A percentile compares a stretch with the other conserved stretches of the same genome.
Evolutionary conservation across 2,888 invertebrate genomes (phyloP).

Genomic region (Chrysolina haemoptera): DNA sequence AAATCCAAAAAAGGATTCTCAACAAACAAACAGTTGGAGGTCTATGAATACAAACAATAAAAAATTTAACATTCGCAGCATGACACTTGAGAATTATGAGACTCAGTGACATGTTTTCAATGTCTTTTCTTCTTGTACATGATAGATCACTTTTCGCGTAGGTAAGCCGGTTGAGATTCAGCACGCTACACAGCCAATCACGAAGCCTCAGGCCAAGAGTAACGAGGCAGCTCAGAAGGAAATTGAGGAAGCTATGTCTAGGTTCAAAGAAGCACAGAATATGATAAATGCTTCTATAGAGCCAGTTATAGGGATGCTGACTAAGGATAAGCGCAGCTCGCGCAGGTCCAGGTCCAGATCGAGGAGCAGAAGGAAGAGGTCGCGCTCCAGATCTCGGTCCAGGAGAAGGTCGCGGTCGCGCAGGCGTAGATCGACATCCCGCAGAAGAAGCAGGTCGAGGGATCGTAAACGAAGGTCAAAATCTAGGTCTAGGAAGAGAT

Average conservation of each 20-base stretch:
- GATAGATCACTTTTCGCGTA: background rate
- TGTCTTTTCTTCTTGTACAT: background rate
- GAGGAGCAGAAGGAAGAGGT: slow-evolving; percentile 71
- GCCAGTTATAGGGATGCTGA: slow-evolving; percentile 89
- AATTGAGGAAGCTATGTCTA: slow-evolving; percentile 97
- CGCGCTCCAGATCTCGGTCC: slow-evolving; percentile 76
- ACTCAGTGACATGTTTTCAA: background rate
- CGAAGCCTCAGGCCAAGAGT: slow-evolving; percentile 94
- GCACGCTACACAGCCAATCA: slow-evolving; percentile 93
- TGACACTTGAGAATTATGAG: background rate
- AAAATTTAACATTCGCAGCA: background rate
- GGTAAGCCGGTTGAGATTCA: slow-evolving; percentile 79
- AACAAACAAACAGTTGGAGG: too few relatives aligned
- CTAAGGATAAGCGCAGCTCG: slow-evolving; percentile 84
- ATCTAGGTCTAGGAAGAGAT: slow-evolving; percentile 67
- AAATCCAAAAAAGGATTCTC: too few relatives aligned
- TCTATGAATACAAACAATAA: too few relatives aligned
- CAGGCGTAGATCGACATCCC: slow-evolving; percentile 73
- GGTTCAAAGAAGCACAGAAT: slow-evolving; percentile 96
- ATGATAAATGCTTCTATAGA: slow-evolving; percentile 95
- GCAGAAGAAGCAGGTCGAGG: slow-evolving; percentile 72
- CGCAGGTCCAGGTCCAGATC: slow-evolving; percentile 67
- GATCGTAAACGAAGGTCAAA: slow-evolving; percentile 76
- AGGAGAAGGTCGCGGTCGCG: slow-evolving; percentile 63
- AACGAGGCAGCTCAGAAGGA: slow-evolving; percentile 96